These are phyloP conservation scores for Actinia tenebrosa DNA, from an alignment of 64 coral and sea anemone genomes.

Conservation along the genomic window DNA sequence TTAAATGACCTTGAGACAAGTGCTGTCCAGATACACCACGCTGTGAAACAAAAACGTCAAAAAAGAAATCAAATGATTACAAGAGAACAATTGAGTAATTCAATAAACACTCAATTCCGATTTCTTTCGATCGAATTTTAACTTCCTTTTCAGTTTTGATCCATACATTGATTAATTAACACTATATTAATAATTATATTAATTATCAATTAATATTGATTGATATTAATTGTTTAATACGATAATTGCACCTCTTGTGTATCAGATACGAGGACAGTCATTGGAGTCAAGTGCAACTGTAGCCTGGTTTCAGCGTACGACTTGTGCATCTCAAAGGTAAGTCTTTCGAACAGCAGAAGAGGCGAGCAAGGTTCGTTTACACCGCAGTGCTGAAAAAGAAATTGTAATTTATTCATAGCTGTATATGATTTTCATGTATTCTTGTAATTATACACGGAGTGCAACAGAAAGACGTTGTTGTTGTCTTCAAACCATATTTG, in stretches of 20 bases:
- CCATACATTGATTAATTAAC: too few relatives aligned
- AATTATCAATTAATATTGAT: too few relatives aligned
- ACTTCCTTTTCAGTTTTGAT: too few relatives aligned
- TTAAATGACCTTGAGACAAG: constrained; percentile 74
- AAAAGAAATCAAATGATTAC: neutral
- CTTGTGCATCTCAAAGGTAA: constrained; percentile 95
- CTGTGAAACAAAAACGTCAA: constrained; percentile 33
- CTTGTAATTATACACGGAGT: too few relatives aligned
- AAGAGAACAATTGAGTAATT: neutral
- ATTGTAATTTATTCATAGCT: too few relatives aligned
- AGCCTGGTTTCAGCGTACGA: constrained; percentile 85
- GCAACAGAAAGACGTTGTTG: too few relatives aligned
- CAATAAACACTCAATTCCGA: neutral
- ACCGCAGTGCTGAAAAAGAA: constrained; percentile 66
- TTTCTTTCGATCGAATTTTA: too few relatives aligned
- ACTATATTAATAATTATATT: too few relatives aligned
- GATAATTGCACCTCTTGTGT: constrained; percentile 47
- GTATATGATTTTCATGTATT: too few relatives aligned
- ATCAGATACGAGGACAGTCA: constrained; percentile 64
- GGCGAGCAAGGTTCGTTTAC: constrained; percentile 58
- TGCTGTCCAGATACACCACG: constrained; percentile 59
- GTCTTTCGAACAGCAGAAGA: constrained; percentile 61
- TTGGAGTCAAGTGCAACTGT: constrained; percentile 73
- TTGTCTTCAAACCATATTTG: too few relatives aligned
- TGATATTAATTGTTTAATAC: too few relatives aligned